Conservation (phyloP, 2,797 vertebrate genomes). For the Hirundo rustica region DNA sequence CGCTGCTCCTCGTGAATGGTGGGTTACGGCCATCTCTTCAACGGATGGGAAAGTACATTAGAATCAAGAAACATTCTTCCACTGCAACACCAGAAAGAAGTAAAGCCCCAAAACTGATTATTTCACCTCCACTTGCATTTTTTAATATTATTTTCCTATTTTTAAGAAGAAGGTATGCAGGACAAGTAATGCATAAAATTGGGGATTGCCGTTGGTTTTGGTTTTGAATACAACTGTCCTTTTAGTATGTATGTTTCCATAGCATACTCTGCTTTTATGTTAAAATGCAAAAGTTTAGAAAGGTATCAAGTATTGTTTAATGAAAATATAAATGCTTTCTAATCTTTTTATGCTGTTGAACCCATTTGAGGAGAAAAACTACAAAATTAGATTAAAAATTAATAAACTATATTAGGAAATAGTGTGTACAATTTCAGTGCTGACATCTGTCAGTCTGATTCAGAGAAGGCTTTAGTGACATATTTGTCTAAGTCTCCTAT, state of each 20-base stretch:
- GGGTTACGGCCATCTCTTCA: not conserved
- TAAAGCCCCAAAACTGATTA: not conserved
- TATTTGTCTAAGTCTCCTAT: not conserved
- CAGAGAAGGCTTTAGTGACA: not conserved
- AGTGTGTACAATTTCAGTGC: not conserved
- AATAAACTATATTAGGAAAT: not conserved
- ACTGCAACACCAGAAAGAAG: not conserved
- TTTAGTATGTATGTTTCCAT: not conserved
- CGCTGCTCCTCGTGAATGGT: not conserved
- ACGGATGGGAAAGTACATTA: not conserved
- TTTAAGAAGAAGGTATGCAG: not conserved
- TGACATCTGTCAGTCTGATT: not conserved
- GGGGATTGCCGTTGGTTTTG: rapidly evolving
- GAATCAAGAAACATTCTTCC: not conserved
- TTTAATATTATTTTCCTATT: not conserved
- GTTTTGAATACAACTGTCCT: not conserved
- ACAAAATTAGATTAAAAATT: not conserved
- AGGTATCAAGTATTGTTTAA: not conserved
- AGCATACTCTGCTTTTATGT: not conserved
- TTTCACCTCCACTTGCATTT: not conserved
- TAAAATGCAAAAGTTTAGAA: not conserved
- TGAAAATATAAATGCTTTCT: not conserved
- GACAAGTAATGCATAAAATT: not conserved
- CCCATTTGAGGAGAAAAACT: not conserved
- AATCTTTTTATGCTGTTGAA: not conserved